Percentiles rank a stretch among this genome's conserved stretches.
Evolutionary conservation across 2,888 invertebrate species (phyloP).

Genomic region (Chalcosyrphus nemorum): DNA sequence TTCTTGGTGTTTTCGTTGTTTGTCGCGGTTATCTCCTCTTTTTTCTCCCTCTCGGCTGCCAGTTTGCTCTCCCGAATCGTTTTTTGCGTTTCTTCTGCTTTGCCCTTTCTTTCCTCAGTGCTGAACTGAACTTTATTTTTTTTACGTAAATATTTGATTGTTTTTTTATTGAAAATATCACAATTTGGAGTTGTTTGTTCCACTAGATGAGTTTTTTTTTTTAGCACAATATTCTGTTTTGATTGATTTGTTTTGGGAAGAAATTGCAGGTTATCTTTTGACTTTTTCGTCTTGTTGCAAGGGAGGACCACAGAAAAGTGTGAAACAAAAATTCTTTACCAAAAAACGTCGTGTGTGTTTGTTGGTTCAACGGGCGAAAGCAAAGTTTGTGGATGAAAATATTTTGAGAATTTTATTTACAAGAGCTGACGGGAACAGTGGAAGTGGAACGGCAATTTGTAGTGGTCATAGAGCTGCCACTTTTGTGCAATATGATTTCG

Average conservation of each 20-base stretch:
- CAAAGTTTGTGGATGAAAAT: slow-evolving; percentile 57
- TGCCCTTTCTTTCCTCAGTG: slow-evolving; percentile 9
- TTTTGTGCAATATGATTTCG: too few relatives aligned
- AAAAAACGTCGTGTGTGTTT: slow-evolving; percentile 11
- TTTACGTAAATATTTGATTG: slow-evolving; percentile 64
- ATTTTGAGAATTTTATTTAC: slow-evolving; percentile 39
- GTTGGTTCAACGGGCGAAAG: slow-evolving; percentile 32
- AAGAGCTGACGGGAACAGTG: neutral
- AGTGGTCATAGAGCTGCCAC: neutral
- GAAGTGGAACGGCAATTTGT: neutral
- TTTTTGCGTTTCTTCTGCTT: slow-evolving; percentile 18
- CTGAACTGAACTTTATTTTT: slow-evolving; percentile 24
- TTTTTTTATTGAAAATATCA: slow-evolving; percentile 50
- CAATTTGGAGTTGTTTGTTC: slow-evolving; percentile 41
- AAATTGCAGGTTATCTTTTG: neutral
- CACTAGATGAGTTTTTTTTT: slow-evolving; percentile 2
- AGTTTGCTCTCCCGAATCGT: neutral
- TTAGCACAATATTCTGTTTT: slow-evolving; percentile 9
- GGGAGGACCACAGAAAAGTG: neutral
- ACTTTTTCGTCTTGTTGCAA: too few relatives aligned
- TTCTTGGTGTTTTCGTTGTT: slow-evolving; percentile 13
- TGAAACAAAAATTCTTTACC: neutral
- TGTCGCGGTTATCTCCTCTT: too few relatives aligned
- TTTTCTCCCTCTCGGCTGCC: neutral
- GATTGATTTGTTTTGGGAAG: neutral